Percentiles rank a stretch among this genome's conserved stretches.
phyloP scores from a whole-genome alignment of 1,140 invertebrate species.

The Solenopsis invicta region DNA sequence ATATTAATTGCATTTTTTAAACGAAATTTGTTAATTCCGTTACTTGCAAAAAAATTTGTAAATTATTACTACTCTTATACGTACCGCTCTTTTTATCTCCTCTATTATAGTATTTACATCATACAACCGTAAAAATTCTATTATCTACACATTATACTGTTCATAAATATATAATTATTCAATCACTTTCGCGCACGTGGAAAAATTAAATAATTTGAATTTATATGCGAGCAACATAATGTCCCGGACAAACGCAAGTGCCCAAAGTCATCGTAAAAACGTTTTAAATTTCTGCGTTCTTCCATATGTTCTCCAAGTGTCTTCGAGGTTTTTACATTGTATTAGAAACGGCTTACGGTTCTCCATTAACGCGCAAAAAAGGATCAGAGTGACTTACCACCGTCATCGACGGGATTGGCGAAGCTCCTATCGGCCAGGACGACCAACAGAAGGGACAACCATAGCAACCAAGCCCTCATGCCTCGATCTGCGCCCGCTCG shows the following conservation, averaged over 20 bases:
- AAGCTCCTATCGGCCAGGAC: constrained; percentile 72
- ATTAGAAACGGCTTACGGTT: neutral
- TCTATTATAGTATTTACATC: neutral
- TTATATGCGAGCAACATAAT: neutral
- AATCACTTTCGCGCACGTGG: neutral
- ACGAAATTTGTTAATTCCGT: neutral
- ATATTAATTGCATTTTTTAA: neutral
- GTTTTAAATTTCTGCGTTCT: neutral
- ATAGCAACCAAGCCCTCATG: constrained; percentile 78
- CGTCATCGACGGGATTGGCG: constrained; percentile 79
- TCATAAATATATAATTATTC: neutral
- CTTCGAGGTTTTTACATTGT: too few relatives aligned
- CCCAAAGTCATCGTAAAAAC: neutral
- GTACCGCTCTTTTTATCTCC: neutral
- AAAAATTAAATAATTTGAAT: constrained; percentile 13
- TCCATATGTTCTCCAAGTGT: neutral
- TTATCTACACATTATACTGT: neutral
- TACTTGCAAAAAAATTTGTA: neutral
- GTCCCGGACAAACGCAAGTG: neutral
- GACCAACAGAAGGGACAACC: constrained; percentile 72
- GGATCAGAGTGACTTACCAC: constrained; percentile 72
- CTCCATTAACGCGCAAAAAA: neutral
- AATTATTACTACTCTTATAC: neutral
- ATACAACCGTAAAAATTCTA: neutral
- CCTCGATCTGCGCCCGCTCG: constrained; percentile 19